Evolutionary conservation across 2,797 vertebrate species (phyloP).

Genomic region (Lophotriccus pileatus): DNA sequence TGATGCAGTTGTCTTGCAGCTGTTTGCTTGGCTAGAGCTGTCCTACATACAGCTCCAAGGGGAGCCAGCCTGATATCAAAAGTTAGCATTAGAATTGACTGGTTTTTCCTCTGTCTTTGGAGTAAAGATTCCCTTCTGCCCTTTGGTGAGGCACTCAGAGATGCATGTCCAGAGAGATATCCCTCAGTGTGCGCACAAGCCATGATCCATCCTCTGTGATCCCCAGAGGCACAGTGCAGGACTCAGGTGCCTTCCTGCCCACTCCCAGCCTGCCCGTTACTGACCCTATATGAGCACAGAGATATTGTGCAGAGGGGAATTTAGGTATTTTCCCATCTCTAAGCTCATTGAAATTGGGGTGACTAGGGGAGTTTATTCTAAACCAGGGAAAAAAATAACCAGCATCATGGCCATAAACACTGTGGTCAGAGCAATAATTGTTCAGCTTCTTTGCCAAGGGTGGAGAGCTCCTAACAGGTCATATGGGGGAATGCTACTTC

Average conservation of each 20-base stretch:
- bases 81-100: neutral
- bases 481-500: neutral
- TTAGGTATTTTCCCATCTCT: neutral
- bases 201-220: neutral
- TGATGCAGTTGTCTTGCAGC: neutral
- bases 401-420: neutral
- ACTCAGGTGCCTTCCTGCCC: neutral
- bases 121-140: neutral
- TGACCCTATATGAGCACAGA: neutral
- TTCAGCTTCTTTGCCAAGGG: neutral
- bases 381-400: neutral
- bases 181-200: neutral
- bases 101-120: neutral
- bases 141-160: neutral
- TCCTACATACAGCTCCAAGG: neutral
- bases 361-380: neutral
- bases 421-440: neutral
- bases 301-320: neutral
- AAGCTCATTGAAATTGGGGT: neutral
- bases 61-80: neutral
- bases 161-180: neutral
- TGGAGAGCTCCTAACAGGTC: neutral
- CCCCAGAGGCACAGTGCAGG: neutral
- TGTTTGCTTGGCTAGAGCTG: fast-evolving
- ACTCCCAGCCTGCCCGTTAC: neutral